Base-by-base conservation (phyloP, 2,797 vertebrate genomes). In the Poeciliopsis gracilis region DNA sequence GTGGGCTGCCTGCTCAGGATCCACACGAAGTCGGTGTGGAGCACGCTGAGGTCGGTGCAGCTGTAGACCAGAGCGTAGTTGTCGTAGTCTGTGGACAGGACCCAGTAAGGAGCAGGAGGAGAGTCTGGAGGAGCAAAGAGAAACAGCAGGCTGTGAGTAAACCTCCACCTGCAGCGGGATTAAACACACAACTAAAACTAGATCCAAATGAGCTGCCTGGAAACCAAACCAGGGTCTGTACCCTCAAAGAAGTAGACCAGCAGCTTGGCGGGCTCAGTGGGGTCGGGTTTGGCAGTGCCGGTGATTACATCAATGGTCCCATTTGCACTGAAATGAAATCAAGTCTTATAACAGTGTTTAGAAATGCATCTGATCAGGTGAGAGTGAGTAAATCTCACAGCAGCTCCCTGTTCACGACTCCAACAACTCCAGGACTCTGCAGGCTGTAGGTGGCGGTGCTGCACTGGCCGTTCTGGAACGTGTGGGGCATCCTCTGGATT, bases 1-100 rank as follows among this genome's bases (percentile, higher is more conserved):
- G 83, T 85, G 73, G 87, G 88, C 59, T 79, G 2, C 33, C 90
- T 87, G 86, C 90, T 90, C 90, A 96, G 13, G 89, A 97, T 97
- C 97, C 97, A 97, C 87, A 94, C 90, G 0, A 94, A 94, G 66
- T 97, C 87, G 2, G 73, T 12, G 2, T 93, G 95, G 76, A 96
- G 82, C 38, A 84, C 0, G 0, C 90, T 90, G 20, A 95, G 83
- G 66, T 94, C 92, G 0, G 93, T 94, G 86, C 97, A 98, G 90
- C 96, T 96, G 86, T 97, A 98, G 70, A 97, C 95, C 49, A 98
- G 93, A 0, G 96, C 83, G 49, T 97, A 96, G 90, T 86, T 94
- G 53, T 95, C 93, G 0, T 97, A 97, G 94, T 97, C 96, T 0
- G 97, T 97, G 85, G 95, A 95, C 90, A 97, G 82, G 33, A 97